Evolutionary conservation across 2,888 invertebrate species (phyloP).

Genomic region (Pseudanteris insignis): DNA sequence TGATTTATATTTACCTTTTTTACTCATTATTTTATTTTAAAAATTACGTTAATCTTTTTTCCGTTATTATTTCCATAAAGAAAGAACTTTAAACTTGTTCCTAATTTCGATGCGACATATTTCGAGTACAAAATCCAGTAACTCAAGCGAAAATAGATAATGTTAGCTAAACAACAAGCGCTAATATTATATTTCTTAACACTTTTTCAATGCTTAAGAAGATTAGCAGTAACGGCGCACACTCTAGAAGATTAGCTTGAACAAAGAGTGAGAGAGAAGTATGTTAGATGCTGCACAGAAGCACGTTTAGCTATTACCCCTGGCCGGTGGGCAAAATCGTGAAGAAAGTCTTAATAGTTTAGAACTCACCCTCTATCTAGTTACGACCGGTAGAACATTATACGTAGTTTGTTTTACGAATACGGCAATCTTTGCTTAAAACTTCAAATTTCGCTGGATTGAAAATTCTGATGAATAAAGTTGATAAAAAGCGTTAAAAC

Average conservation of each 20-base stretch:
- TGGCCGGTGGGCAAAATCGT: constrained; percentile 30
- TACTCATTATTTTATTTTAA: too few relatives aligned
- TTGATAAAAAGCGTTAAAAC: constrained; percentile 16
- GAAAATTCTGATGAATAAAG: constrained; percentile 21
- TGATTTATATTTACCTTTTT: too few relatives aligned
- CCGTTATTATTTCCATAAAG: too few relatives aligned
- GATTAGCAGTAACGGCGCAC: too few relatives aligned
- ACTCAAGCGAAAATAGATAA: too few relatives aligned
- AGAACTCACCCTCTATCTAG: constrained; percentile 48
- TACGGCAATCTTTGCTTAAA: constrained; percentile 24
- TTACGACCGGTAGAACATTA: constrained; percentile 47
- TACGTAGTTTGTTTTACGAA: constrained; percentile 29
- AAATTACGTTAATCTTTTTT: too few relatives aligned
- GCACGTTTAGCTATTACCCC: constrained; percentile 42
- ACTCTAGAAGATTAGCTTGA: constrained; percentile 50
- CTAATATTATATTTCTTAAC: too few relatives aligned
- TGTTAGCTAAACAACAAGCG: too few relatives aligned
- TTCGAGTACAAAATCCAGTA: too few relatives aligned
- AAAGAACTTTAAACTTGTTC: too few relatives aligned
- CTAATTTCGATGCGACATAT: too few relatives aligned
- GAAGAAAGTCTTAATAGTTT: constrained; percentile 51
- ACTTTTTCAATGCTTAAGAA: too few relatives aligned
- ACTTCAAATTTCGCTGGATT: constrained; percentile 26
- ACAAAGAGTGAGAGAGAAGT: constrained; percentile 51
- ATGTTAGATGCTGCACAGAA: constrained; percentile 35